These are phyloP conservation scores for Catocala nupta DNA, from an alignment of 2,888 invertebrate species.

Conservation along the genomic window DNA sequence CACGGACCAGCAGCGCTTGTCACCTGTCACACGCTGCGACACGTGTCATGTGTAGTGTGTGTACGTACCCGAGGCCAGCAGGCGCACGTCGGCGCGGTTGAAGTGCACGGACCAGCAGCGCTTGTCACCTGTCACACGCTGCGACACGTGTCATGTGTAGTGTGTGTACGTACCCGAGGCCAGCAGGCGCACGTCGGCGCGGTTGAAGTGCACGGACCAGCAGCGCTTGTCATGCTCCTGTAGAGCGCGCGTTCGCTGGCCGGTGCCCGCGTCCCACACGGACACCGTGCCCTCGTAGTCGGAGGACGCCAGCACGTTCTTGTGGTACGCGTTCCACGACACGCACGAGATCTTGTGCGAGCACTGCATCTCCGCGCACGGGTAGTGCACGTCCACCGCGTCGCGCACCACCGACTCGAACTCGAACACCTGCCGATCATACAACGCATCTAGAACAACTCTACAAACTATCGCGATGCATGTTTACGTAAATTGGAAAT, in stretches of 20 bases:
- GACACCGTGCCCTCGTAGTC: constrained; percentile 98
- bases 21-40: too few species aligned
- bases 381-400: constrained; percentile 96
- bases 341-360: constrained; percentile 98
- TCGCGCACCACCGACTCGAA: constrained; percentile 94
- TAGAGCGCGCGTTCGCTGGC: constrained; percentile 90
- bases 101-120: too few species aligned
- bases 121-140: too few species aligned
- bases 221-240: constrained; percentile 97
- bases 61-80: too few species aligned
- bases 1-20: too few species aligned
- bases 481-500: too few species aligned
- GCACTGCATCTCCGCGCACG: constrained; percentile 96
- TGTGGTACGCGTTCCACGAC: constrained; percentile 97
- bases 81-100: too few species aligned
- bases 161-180: constrained; percentile 91
- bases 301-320: constrained; percentile 93
- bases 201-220: constrained; percentile 98
- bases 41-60: too few species aligned
- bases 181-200: constrained; percentile 95
- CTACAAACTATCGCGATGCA: too few species aligned
- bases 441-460: too few species aligned
- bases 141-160: too few species aligned
- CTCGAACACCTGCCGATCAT: constrained; percentile 90
- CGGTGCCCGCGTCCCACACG: constrained; percentile 96